A percentile compares a stretch with the other conserved stretches of the same genome.
These are phyloP conservation scores for Pelecanoides urinatrix DNA, from an alignment of 2,113 vertebrate genomes.

Conservation along the genomic window DNA sequence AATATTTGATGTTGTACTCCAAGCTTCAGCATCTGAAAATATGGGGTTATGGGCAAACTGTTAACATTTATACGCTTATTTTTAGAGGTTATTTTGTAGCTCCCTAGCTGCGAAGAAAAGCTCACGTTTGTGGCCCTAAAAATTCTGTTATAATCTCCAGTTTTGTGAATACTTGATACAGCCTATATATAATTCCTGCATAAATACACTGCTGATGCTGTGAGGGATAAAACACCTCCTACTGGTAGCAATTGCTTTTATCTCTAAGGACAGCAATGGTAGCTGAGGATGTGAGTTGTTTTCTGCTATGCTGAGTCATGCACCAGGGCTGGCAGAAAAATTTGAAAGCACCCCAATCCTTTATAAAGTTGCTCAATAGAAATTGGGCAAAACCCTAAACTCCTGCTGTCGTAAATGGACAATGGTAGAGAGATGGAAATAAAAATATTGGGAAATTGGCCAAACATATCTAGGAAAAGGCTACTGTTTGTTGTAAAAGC, in stretches of 20 bases:
- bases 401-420: background rate
- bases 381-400: background rate
- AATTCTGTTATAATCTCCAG: background rate
- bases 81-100: background rate
- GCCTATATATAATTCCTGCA: background rate
- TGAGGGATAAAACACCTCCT: background rate
- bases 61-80: background rate
- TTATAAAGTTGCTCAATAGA: background rate
- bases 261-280: background rate
- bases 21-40: background rate
- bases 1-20: background rate
- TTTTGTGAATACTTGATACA: background rate
- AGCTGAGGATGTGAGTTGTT: background rate
- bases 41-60: background rate
- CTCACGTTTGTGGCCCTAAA: background rate
- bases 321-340: background rate
- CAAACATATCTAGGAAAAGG: background rate
- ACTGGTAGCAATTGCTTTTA: background rate
- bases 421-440: background rate
- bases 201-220: background rate
- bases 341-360: background rate
- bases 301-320: background rate
- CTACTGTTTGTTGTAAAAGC: background rate
- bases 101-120: background rate
- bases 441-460: background rate